Conservation (phyloP, 2,113 vertebrate genomes). For the Nicator chloris region DNA sequence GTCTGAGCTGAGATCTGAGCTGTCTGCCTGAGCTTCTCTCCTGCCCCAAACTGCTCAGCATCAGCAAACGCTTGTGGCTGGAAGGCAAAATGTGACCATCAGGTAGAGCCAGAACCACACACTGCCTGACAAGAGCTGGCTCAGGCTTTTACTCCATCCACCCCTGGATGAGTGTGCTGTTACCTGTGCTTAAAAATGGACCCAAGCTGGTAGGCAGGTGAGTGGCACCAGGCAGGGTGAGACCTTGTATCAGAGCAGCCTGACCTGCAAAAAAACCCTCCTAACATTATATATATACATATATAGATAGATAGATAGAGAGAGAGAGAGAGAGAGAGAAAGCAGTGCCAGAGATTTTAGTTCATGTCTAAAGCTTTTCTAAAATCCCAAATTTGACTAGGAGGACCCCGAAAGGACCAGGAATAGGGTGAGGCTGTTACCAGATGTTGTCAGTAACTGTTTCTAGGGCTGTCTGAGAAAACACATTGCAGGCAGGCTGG, state of each 20-base stretch:
- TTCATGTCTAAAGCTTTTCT: not conserved
- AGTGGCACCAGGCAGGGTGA: not conserved
- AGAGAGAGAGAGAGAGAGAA: not conserved
- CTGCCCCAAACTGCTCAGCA: not conserved
- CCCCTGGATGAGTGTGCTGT: not conserved
- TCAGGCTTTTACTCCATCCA: not conserved
- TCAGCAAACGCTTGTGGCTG: not conserved
- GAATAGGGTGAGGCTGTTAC: not conserved
- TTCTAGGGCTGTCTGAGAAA: not conserved
- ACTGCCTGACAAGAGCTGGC: not conserved
- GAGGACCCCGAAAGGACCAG: not conserved
- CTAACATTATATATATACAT: no score
- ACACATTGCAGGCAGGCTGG: rapidly evolving
- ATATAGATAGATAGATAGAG: no score
- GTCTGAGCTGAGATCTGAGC: not conserved
- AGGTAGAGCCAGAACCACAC: not conserved
- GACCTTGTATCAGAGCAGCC: not conserved
- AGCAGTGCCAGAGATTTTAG: not conserved
- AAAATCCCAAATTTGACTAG: not conserved
- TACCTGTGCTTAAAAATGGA: not conserved
- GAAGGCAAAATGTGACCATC: not conserved
- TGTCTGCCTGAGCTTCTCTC: not conserved
- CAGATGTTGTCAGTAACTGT: not conserved
- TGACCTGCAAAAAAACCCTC: not conserved
- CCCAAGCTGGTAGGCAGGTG: not conserved